Base-by-base conservation (phyloP, 1,140 invertebrate species). In the Amyelois transitella region DNA sequence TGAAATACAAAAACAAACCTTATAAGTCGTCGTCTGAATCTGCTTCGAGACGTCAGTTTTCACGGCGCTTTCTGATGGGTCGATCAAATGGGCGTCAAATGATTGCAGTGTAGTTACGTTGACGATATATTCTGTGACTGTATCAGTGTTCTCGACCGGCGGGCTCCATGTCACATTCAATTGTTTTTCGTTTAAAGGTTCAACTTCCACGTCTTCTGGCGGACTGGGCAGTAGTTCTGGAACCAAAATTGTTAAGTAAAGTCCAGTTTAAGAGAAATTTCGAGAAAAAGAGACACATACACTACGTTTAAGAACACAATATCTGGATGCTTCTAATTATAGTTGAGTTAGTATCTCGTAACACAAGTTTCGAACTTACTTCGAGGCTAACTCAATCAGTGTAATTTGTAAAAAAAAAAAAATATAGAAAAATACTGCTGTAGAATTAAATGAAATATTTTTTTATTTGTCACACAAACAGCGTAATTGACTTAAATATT, bases 151-250 rank as follows among this genome's bases (percentile, higher is more conserved):
- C 54, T 91, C 86, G 12, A 83, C 66, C 0, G 94, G 94, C 0
- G 88, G 85, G 3, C 79, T 77, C 95, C 95, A 96, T 10, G 91
- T 89, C 1, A 96, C 89, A 60, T 91, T 91, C 1, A 96, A 68
- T 24, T 92, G 91, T 49, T 91, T 93, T 53, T 94, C 92, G 21
- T 92, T 92, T 18, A 94, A 66, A 1, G 93, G 89, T 56, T 94
- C 92, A 0, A 94, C 93, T 74, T 91, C 90, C 0, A 96, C 88
- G 20, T 91, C 89, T 72, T 91, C 86, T 10, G 95, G 94, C 20
- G 91, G 90, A 64, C 93, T 92, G 17, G 95, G 95, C 7, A 96
- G 86, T 8, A 94, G 77, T 82, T 94, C 93, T 94, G 79, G 6
- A 77, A 78, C 5, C 12, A 38, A 14, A 8, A 4, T 8, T 1